Base-by-base conservation (phyloP, 2,888 invertebrate species). In the Drosophila aldrichi region DNA sequence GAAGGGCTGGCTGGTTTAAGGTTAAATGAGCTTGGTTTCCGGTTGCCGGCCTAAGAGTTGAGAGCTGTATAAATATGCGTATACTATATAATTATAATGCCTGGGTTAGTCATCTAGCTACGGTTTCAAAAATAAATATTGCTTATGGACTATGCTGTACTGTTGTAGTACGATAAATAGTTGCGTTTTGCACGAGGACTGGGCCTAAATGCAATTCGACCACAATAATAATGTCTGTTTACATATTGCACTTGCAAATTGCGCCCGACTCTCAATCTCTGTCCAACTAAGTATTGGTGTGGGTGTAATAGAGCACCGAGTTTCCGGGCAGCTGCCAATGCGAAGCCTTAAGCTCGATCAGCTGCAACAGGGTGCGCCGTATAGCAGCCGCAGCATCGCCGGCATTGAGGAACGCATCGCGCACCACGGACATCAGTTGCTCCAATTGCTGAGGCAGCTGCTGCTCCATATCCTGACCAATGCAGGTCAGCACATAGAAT, bases 301-400 rank as follows among this genome's bases (percentile, higher is more conserved):
- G 84, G 25, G 90, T 85, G 20, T 98, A 98, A 93, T 98, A 98
- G 64, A 97, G 95, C 61, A 98, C 96, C 5, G 98, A 97, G 55
- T 97, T 96, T 63, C 97, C 97, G 22, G 97, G 96, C 77, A 98
- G 94, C 92, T 97, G 97, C 98, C 98, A 98, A 92, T 96, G 96
- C 0, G 97, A 96, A 2, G 98, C 97, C 93, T 97, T 97, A 64
- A 98, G 94, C 93, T 98, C 98, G 81, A 98, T 97, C 65, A 98
- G 94, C 93, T 98, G 98, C 74, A 98, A 94, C 67, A 98, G 94
- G 2, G 97, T 97, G 91, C 97, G 96, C 81, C 97, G 95, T 73
- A 97, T 96, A 78, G 95, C 95, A 4, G 96, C 95, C 55, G 96
- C 95, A 20, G 96, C 96, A 38, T 94, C 94, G 46, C 95, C 95